phyloP scores from a whole-genome alignment of 92 coral and sea anemone genomes.

The Phenganax marumi region DNA sequence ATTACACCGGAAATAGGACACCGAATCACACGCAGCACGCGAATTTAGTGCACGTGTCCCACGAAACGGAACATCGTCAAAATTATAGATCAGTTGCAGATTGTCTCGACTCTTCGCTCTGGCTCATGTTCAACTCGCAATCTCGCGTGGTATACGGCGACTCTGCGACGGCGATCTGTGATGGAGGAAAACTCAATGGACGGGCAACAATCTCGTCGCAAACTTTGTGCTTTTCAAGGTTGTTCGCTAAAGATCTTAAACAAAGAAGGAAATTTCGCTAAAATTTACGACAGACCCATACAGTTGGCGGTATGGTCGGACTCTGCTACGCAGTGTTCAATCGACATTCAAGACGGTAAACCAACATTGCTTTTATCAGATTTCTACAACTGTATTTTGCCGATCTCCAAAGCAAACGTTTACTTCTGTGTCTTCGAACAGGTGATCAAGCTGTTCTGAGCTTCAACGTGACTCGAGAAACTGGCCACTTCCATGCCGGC shows the following conservation, averaged over 20 bases:
- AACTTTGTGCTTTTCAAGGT: conserved; percentile 32
- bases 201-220: conserved; percentile 16
- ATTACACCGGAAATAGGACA: too few relatives aligned
- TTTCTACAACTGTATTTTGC: not conserved
- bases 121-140: not conserved
- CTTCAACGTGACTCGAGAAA: conserved; percentile 70
- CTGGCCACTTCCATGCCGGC: conserved; percentile 84
- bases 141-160: too few relatives aligned
- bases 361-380: not conserved
- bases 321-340: not conserved
- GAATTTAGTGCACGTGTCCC: too few relatives aligned
- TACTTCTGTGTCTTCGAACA: conserved; percentile 14
- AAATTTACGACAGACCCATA: conserved; percentile 29
- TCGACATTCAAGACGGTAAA: conserved; percentile 38
- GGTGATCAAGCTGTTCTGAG: conserved; percentile 69
- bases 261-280: conserved; percentile 30
- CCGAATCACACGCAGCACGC: too few relatives aligned
- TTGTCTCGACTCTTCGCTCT: too few relatives aligned
- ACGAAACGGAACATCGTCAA: too few relatives aligned
- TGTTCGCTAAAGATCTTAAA: conserved; percentile 38
- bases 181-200: conserved; percentile 42
- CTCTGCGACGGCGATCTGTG: not conserved
- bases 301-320: conserved; percentile 24
- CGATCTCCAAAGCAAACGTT: not conserved
- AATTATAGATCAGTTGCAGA: too few relatives aligned